Evolutionary conservation across 1,140 invertebrate species (phyloP), one percentile per base, ranked within the genome.

Genomic region (Rhyacophila brunnea): DNA sequence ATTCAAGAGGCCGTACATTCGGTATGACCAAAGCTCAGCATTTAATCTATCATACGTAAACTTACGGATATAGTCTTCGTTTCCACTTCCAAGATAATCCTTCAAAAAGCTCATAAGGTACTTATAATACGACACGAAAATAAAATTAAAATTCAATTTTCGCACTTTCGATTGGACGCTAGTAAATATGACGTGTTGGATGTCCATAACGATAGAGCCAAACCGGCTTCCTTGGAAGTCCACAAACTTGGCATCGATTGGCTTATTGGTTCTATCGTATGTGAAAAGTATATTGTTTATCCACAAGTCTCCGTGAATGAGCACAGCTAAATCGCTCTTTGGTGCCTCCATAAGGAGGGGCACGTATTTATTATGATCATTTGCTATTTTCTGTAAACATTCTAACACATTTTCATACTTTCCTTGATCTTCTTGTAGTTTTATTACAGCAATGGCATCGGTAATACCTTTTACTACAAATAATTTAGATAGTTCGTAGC

Each of bases 251-350:
- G 70, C 68, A 14, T 62, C 53, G 10, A 17, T 54, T 7, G 54
- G 50, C 0, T 59, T 42, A 0, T 66, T 50, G 1, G 46, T 48
- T 1, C 36, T 13, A 14, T 74, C 69, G 28, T 73, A 60, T 1
- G 66, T 52, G 34, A 74, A 77, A 7, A 77, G 48, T 4, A 76
- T 65, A 56, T 79, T 79, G 45, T 78, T 77, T 7, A 70, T 70
- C 75, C 75, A 79, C 6, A 67, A 47, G 50, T 80, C 78, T 0
- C 78, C 78, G 45, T 80, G 78, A 13, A 44, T 68, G 1, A 78
- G 42, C 1, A 74, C 66, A 34, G 36, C 15, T 1, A 50, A 11
- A 20, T 55, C 38, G 15, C n/a, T 47, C 2, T 55, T 49, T 9
- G 43, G 48, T 5, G 14, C 11, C 6, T 15, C 32, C 23, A 35